Evolutionary conservation across 2,888 invertebrate species (phyloP), one percentile per base, ranked within the genome.

Genomic region (Melanophora roralis): DNA sequence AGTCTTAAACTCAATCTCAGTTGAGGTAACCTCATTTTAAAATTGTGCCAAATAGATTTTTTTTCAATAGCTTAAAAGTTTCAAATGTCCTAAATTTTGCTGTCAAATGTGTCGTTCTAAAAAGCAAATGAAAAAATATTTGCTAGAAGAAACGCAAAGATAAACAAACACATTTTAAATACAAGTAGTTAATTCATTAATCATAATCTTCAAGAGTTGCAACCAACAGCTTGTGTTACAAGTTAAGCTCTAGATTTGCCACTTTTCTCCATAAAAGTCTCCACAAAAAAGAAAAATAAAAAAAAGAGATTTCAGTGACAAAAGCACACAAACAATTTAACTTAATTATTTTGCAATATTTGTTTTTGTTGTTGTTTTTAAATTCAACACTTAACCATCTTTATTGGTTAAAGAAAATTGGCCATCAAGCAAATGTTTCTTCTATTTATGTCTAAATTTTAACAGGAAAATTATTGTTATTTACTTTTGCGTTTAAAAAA

Each of bases 11-110:
- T 74, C 74, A 74, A 74, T 67, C 57, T 59, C 72, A 36, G 68
- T 43, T 79, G 65, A 38, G 12, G 76, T 84, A 86, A 72, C 86
- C 86, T 86, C 86, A 88, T 84, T 88, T 86, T 76, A 57, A 83
- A 88, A 85, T 86, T 83, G 87, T 86, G 87, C 84, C 87, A 85
- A 84, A 69, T n/a, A 62, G 72, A 81, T 72, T 73, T 81, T 75
- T 49, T 53, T 74, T 59, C 71, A 55, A 71, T 51, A 53, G 72
- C 74, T 62, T 68, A 27, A 75, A 65, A 64, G 27, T 53, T 74
- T 68, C 47, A 62, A 38, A 67, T 83, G 83, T 72, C 77, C 82
- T 80, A 82, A 82, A 82, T 84, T 75, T 74, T 34, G 38, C 45
- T 83, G 83, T 83, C 81, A 82, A 82, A 82, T 69, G 74, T 74